Percentiles rank a stretch among this genome's conserved stretches.
These are phyloP conservation scores for Aphaenogaster rudis DNA, from an alignment of 1,140 invertebrate species.

Conservation along the genomic window DNA sequence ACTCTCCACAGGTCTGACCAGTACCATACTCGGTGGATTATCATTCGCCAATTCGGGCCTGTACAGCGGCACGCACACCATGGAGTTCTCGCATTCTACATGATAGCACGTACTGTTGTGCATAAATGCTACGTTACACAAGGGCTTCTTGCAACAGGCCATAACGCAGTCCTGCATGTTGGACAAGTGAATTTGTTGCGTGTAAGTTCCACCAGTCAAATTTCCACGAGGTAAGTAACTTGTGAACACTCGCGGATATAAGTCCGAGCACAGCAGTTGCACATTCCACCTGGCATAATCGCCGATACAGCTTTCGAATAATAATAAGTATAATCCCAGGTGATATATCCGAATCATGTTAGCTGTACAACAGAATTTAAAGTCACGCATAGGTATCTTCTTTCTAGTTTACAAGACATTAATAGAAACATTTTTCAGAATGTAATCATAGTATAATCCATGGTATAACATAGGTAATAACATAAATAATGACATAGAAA, in stretches of 20 bases:
- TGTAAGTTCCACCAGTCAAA: constrained; percentile 88
- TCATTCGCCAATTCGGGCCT: constrained; percentile 87
- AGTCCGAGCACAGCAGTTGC: constrained; percentile 81
- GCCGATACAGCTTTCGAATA: constrained; percentile 77
- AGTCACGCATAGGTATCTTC: not conserved
- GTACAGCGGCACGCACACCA: constrained; percentile 90
- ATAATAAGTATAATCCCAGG: constrained; percentile 76
- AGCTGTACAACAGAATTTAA: constrained; percentile 69
- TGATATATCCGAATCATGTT: constrained; percentile 78
- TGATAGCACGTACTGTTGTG: constrained; percentile 92
- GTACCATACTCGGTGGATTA: constrained; percentile 91
- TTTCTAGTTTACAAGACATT: not conserved
- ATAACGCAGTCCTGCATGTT: constrained; percentile 90
- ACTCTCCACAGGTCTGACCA: constrained; percentile 90
- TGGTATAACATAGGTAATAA: not conserved
- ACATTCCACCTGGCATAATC: constrained; percentile 79
- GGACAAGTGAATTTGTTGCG: constrained; percentile 87
- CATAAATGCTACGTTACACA: constrained; percentile 94
- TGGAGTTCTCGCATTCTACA: constrained; percentile 90
- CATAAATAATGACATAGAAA: not conserved
- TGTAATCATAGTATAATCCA: not conserved
- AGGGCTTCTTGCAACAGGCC: constrained; percentile 90
- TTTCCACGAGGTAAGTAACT: constrained; percentile 87
- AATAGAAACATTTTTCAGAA: constrained; percentile 18
- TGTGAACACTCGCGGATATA: constrained; percentile 81